Base-by-base conservation (phyloP, 2,888 invertebrate species). In the Chymomyza amoena region DNA sequence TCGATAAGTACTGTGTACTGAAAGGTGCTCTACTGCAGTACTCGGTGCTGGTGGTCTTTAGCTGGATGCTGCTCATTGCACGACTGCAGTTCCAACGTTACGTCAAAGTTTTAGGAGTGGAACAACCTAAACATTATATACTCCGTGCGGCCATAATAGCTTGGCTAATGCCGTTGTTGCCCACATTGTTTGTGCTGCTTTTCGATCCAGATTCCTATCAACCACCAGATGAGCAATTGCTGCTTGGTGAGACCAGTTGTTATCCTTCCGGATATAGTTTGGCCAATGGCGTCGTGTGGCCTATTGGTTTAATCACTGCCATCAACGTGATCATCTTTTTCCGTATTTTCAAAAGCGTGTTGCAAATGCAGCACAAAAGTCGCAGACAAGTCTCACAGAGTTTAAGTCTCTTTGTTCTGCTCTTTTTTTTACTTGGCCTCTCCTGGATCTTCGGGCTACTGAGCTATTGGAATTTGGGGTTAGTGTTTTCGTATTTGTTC, bases 61-160 rank as follows among this genome's bases (percentile, higher is more conserved):
- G 93, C 82, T 95, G 95, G 95, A 95, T 95, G 95, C 90, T 95
- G 25, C 94, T 95, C 67, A 94, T 95, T 67, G 95, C 94, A 1
- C 91, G 94, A 61, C 90, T 95, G 68, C 95, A 95, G 89, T 95
- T 95, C 88, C 93, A 95, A 66, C 92, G 94, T 62, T 95, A 95
- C 80, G 95, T 95, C 1, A 93, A 93, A 70, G 94, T 95, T 0
- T 91, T 95, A 62, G 95, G 94, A 6, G 82, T 87, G 6, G 93
- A 91, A 13, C 91, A 93, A 52, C 94, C 94, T 6, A 92, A 93
- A 0, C 92, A 93, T 73, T 95, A 95, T 85, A 93, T 95, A 85
- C 88, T 94, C 6, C 94, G 95, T 87, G 93, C 94, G 16, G 93
- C 94, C 1, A 60, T 94, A 0, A 90, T 94, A 13, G 95, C 95